Evolutionary conservation across 35 echinoderm and acorn worm genomes (phyloP), one percentile per base, ranked within the genome.

Genomic region (Nesometra sesokonis): DNA sequence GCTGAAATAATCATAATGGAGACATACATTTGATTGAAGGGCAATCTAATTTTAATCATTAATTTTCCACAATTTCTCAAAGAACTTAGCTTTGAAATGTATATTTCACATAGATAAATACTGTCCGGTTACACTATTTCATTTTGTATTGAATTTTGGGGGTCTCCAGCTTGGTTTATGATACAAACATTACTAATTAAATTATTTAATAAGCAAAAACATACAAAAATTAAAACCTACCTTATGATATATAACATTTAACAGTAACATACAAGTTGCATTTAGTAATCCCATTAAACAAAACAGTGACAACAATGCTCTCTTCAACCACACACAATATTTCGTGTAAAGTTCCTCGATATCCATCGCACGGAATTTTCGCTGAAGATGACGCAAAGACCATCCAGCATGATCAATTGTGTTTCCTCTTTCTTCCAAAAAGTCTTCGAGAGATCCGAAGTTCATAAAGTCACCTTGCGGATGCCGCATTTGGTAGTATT

Each of bases 401-500:
- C 91, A 93, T 29, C 84, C 87, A 11, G 82, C 87, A 31, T 93
- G 87, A 77, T 89, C 46, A 17, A 91, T 85, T 36, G 91, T 89
- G 57, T 88, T 88, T 15, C 92, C 95, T 34, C 85, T 34, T 35
- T 97, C 95, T 77, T 91, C 77, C 7, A 97, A 85, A 34, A 97
- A 79, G 35, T 97, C 92, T 34, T 97, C 95, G 30, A 97, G 78
- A 17, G 94, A 92, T 0, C 85, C 91, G 29, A 97, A 97, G 78
- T 91, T 97, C 37, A 93, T 88, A 40, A 89, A 83, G 34, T 97
- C 94, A 3, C 94, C 94, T 11, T 90, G 91, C 32, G 93, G 37
- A 38, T 93, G 85, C n/a, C 94, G 88, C 94, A 97, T 97, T 40
- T 93, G 88, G 57, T 97, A 97, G 35, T 87, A 93, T 43, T 97